Percentiles rank a stretch among this genome's conserved stretches.
Evolutionary conservation across 2,113 vertebrate species (phyloP).

Genomic region (Nerophis lumbriciformis): DNA sequence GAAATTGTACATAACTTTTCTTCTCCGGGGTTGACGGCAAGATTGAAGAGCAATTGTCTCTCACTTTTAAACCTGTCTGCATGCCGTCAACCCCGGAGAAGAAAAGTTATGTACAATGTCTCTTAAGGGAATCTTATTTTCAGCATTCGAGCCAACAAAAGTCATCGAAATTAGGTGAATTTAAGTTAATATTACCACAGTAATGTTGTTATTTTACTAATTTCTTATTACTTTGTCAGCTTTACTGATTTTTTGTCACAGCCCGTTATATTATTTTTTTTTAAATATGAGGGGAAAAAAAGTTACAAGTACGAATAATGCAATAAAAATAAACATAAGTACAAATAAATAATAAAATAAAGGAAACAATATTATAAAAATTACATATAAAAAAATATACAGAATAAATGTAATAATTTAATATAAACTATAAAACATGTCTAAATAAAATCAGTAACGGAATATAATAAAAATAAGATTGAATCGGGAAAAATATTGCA

Average conservation of each 20-base stretch:
- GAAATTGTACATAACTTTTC: not conserved
- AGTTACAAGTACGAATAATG: too few relatives aligned
- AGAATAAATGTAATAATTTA: too few relatives aligned
- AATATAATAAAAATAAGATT: too few relatives aligned
- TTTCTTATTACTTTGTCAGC: not conserved
- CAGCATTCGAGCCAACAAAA: constrained; percentile 34
- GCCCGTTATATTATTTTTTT: not conserved
- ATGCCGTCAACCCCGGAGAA: constrained; percentile 56
- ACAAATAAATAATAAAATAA: too few relatives aligned
- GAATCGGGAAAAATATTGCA: too few relatives aligned
- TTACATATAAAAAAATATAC: too few relatives aligned
- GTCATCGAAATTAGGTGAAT: too few relatives aligned
- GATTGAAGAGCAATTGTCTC: constrained; percentile 42
- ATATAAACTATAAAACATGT: too few relatives aligned
- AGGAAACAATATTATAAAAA: too few relatives aligned
- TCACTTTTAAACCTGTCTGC: constrained; percentile 47
- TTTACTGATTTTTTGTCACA: not conserved
- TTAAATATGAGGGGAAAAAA: too few relatives aligned
- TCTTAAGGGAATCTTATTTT: constrained; percentile 48
- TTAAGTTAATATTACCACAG: constrained; percentile 36
- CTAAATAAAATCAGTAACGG: too few relatives aligned
- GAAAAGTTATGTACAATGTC: constrained; percentile 50
- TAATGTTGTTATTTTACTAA: not conserved
- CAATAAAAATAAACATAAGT: too few relatives aligned
- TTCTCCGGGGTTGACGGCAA: constrained; percentile 48